Evolutionary conservation across 2,113 vertebrate species (phyloP).

Genomic region (Rissa tridactyla): DNA sequence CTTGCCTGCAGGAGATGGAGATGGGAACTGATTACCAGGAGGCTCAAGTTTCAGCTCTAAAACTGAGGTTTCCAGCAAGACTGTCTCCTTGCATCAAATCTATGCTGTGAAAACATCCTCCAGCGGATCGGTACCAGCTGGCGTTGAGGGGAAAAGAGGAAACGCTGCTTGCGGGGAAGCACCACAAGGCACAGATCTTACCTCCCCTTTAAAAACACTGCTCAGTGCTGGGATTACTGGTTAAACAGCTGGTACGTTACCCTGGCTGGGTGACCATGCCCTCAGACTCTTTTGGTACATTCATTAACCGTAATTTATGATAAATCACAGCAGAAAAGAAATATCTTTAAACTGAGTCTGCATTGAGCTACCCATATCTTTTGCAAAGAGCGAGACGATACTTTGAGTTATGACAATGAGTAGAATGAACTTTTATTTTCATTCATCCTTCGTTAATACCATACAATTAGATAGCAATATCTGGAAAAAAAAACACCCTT

Average conservation of each 20-base stretch:
- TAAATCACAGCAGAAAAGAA: background rate
- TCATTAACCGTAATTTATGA: background rate
- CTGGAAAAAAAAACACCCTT: background rate
- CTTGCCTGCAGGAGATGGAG: background rate
- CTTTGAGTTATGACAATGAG: background rate
- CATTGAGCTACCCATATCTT: background rate
- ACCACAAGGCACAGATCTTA: background rate
- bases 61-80: constrained; percentile 20
- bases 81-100: constrained; percentile 12
- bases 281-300: background rate
- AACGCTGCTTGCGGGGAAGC: background rate
- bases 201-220: background rate
- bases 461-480: constrained; percentile 54
- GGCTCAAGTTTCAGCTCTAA: background rate
- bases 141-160: background rate
- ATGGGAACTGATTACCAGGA: background rate
- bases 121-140: constrained; percentile 3
- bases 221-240: background rate
- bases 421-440: constrained; percentile 71
- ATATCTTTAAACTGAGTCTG: background rate
- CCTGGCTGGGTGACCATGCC: background rate
- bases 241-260: background rate
- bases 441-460: constrained; percentile 65
- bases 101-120: background rate
- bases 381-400: constrained; percentile 1